Conservation (phyloP, 2,888 invertebrate species). For the Caenorhabditis sp. region DNA sequence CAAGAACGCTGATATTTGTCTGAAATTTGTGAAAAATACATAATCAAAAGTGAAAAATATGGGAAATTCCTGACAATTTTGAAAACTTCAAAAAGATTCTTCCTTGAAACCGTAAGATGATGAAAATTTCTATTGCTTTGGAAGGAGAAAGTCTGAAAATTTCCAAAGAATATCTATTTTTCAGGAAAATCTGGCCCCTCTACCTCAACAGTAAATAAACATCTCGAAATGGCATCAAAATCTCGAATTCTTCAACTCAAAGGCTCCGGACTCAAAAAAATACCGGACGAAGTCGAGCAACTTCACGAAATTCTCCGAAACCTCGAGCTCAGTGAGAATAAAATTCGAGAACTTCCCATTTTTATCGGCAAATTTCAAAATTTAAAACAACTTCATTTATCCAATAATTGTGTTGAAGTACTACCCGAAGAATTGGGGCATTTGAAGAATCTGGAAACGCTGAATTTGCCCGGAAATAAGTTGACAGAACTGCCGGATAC, state of each 20-base stretch:
- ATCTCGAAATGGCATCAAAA: conserved; percentile 91
- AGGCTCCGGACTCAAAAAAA: conserved; percentile 81
- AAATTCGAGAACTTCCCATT: conserved; percentile 77
- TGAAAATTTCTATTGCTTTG: background rate
- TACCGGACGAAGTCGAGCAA: conserved; percentile 61
- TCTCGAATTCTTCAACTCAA: conserved; percentile 91
- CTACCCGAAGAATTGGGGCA: conserved; percentile 74
- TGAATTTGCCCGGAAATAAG: conserved; percentile 73
- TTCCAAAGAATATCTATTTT: background rate
- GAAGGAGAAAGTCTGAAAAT: background rate
- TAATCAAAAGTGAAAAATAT: too few relatives aligned
- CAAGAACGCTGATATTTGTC: too few relatives aligned
- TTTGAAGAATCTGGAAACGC: conserved; percentile 74
- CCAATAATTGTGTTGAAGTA: conserved; percentile 72
- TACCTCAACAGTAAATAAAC: conserved; percentile 79
- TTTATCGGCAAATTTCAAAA: conserved; percentile 73
- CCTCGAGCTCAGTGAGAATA: conserved; percentile 90
- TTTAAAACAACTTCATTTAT: conserved; percentile 75
- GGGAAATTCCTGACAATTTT: too few relatives aligned
- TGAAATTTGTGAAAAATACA: too few relatives aligned
- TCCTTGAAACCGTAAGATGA: too few relatives aligned
- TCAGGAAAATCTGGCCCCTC: conserved; percentile 61
- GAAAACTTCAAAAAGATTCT: too few relatives aligned
- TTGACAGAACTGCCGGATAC: conserved; percentile 73
- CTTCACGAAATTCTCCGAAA: conserved; percentile 79